Conservation (phyloP, 37 sponge, comb jelly and placozoan species). For the Cliona cf. orientalis region DNA sequence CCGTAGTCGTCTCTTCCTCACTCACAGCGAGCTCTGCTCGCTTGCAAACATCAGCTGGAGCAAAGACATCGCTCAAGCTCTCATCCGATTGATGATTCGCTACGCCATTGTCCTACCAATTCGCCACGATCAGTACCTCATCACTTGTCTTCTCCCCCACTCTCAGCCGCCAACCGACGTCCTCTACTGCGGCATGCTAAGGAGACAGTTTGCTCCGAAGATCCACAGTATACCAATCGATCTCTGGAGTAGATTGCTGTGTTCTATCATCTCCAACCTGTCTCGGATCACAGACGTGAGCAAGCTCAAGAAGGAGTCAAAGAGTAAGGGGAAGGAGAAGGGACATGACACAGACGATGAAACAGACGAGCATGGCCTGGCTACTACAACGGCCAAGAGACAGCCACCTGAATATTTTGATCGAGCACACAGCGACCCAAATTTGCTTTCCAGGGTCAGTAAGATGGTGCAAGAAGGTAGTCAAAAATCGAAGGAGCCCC, state of each 20-base stretch:
- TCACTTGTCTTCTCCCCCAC: constrained; percentile 76
- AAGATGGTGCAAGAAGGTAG: not conserved
- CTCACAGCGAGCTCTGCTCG: constrained; percentile 34
- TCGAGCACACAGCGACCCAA: not conserved
- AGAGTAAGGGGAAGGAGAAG: not conserved
- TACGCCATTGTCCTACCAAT: constrained; percentile 73
- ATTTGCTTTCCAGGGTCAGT: not conserved
- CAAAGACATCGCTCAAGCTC: constrained; percentile 13
- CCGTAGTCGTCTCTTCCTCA: not conserved
- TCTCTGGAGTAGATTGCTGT: constrained; percentile 67
- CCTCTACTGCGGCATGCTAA: constrained; percentile 33
- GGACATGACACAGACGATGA: constrained; percentile 34
- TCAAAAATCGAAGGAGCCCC: not conserved
- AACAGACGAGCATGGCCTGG: constrained; percentile 8
- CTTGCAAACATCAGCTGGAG: constrained; percentile 23
- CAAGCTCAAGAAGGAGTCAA: not conserved
- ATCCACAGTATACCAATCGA: constrained; percentile 58
- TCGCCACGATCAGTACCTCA: constrained; percentile 16
- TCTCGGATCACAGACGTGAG: constrained; percentile 20
- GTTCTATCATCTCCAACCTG: constrained; percentile 37
- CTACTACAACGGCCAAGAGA: not conserved
- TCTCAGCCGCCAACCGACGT: constrained; percentile 6
- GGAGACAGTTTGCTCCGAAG: constrained; percentile 78
- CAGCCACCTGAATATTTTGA: not conserved
- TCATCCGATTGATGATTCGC: constrained; percentile 60